Evolutionary conservation across 2,888 invertebrate species (phyloP), one percentile per base, ranked within the genome.

Genomic region (Callinectes sapidus): DNA sequence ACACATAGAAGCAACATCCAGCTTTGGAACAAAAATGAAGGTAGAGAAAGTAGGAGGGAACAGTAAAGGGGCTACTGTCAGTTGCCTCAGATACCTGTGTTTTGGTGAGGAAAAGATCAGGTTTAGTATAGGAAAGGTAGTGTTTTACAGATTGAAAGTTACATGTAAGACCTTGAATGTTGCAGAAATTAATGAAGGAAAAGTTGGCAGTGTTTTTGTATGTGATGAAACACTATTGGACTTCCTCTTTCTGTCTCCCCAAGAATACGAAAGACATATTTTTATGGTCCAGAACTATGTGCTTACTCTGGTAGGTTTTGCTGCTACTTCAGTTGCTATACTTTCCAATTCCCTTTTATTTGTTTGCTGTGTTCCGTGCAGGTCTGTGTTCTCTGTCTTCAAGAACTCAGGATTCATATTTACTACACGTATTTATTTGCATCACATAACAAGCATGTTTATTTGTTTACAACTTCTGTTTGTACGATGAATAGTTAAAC

Each of bases 211-310:
- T 81, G 81, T 81, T 81, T 81, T 13, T 81, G 16, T 35, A 35
- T 32, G 5, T n/a, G 35, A 81, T 32, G 81, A 81, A 81, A 81
- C 81, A 81, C 81, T 81, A 16, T 2, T 81, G 81, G 81, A 81
- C 81, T 81, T 81, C 81, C 81, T 81, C 35, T 35, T 81, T 71
- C 14, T 81, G 35, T 81, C 81, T 81, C 81, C 81, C 81, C 35
- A 81, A 35, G 35, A 81, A 35, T 35, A 81, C 35, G 81, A 81
- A 81, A 81, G 81, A 81, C 81, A 81, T 35, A 16, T 23, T 71
- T 71, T 28, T 71, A 28, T 28, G 28, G 28, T 81, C 16, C 81
- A 81, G 81, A 81, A 81, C 81, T 81, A 28, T 32, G 13, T 81
- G 81, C 81, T 81, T 81, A 16, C 5, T 35, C 14, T 81, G 81